Conservation (phyloP, 2,888 invertebrate species). For the Dynastes tityus region DNA sequence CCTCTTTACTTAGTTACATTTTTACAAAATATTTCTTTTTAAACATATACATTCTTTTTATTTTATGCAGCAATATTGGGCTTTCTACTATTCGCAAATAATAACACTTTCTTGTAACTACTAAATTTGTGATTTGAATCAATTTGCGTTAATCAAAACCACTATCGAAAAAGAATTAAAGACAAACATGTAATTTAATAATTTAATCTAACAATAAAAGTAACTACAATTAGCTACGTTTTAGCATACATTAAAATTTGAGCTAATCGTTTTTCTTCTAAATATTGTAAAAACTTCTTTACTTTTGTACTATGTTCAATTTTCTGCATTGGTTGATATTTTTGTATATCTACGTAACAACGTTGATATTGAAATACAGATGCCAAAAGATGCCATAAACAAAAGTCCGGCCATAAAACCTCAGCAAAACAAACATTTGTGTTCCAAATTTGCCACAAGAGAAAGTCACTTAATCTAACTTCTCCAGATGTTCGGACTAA, state of each 20-base stretch:
- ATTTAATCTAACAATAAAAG: slow-evolving; percentile 17
- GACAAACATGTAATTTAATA: background rate
- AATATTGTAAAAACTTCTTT: slow-evolving; percentile 69
- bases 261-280: slow-evolving; percentile 67
- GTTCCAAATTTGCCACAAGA: slow-evolving; percentile 93
- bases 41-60: too few relatives aligned
- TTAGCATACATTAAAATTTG: slow-evolving; percentile 61
- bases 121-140: too few relatives aligned
- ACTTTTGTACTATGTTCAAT: slow-evolving; percentile 62
- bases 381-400: slow-evolving; percentile 90
- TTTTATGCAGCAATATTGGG: too few relatives aligned
- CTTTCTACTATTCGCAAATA: too few relatives aligned
- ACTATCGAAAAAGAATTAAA: too few relatives aligned
- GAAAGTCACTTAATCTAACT: slow-evolving; percentile 78
- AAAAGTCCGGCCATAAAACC: slow-evolving; percentile 97
- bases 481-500: slow-evolving; percentile 97
- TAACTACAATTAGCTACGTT: slow-evolving; percentile 8
- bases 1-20: too few relatives aligned
- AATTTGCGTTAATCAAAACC: too few relatives aligned
- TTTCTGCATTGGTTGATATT: slow-evolving; percentile 51
- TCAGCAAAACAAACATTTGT: slow-evolving; percentile 90
- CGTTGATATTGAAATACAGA: slow-evolving; percentile 92
- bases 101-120: too few relatives aligned
- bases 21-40: too few relatives aligned
- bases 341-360: slow-evolving; percentile 63